Evolutionary conservation across 1,140 invertebrate genomes (phyloP).

Genomic region (Bactericera cockerelli): DNA sequence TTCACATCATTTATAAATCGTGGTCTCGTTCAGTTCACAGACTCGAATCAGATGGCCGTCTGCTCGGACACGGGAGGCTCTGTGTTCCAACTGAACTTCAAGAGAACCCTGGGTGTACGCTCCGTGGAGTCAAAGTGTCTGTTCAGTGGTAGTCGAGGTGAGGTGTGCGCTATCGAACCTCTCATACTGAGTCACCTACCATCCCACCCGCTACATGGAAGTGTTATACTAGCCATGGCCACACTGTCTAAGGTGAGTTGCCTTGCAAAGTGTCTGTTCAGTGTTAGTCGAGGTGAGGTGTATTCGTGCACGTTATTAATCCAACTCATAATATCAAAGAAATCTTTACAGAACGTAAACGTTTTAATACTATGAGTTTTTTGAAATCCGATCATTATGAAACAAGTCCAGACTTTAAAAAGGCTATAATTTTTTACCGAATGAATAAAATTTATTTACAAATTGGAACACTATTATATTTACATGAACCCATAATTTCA

Average conservation of each 20-base stretch:
- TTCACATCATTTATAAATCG: no score
- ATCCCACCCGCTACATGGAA: conserved; percentile 52
- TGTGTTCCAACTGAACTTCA: conserved; percentile 90
- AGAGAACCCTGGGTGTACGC: conserved; percentile 71
- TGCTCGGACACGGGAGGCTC: conserved; percentile 91
- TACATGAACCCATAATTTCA: no score
- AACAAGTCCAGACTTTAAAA: no score
- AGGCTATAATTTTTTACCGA: no score
- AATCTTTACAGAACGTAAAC: no score
- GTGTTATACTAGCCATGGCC: conserved; percentile 76
- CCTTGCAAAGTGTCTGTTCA: conserved; percentile 66
- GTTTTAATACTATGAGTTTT: no score
- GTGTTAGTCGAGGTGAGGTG: conserved; percentile 86
- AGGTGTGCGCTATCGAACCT: conserved; percentile 81
- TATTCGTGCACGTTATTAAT: conserved; percentile 29
- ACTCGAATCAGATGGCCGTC: conserved; percentile 56
- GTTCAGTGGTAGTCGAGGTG: conserved; percentile 85
- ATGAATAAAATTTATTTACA: no score
- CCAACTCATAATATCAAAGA: not conserved
- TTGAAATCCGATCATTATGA: no score
- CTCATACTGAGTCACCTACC: conserved; percentile 51
- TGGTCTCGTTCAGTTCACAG: conserved; percentile 60
- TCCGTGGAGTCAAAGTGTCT: conserved; percentile 76
- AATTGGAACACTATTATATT: no score
- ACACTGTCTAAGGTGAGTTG: conserved; percentile 64